These are phyloP conservation scores for Ligdia adustata DNA, from an alignment of 2,888 invertebrate species.

Conservation along the genomic window DNA sequence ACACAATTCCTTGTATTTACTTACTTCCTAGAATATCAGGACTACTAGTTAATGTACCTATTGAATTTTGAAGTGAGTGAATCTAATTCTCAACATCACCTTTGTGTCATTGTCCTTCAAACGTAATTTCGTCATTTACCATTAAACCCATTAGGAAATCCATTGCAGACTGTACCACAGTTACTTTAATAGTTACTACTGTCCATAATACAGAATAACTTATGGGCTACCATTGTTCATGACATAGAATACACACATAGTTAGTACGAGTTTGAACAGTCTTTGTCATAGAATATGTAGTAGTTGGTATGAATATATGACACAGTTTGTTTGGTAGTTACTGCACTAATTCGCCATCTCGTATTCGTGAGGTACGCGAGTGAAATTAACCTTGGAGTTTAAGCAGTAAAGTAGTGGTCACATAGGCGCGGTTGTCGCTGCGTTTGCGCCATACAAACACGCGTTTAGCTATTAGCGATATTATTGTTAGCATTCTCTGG, in stretches of 20 bases:
- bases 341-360: slow-evolving; percentile 5
- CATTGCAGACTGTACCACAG: background rate
- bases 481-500: too few relatives aligned
- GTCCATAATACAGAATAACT: background rate
- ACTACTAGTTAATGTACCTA: too few relatives aligned
- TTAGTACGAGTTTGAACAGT: too few relatives aligned
- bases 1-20: too few relatives aligned
- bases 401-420: too few relatives aligned
- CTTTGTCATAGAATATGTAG: background rate
- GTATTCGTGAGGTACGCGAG: slow-evolving; percentile 12
- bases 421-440: too few relatives aligned
- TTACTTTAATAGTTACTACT: too few relatives aligned
- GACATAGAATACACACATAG: background rate
- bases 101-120: slow-evolving; percentile 12
- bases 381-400: slow-evolving; percentile 40
- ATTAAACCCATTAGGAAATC: slow-evolving; percentile 5
- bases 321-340: background rate
- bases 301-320: background rate
- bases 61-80: too few relatives aligned
- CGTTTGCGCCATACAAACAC: too few relatives aligned
- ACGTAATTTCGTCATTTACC: slow-evolving; percentile 5
- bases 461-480: too few relatives aligned
- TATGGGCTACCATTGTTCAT: background rate
- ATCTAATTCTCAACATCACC: too few relatives aligned
- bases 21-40: too few relatives aligned